Evolutionary conservation across 2,113 vertebrate genomes (phyloP).

Genomic region (Junco hyemalis): DNA sequence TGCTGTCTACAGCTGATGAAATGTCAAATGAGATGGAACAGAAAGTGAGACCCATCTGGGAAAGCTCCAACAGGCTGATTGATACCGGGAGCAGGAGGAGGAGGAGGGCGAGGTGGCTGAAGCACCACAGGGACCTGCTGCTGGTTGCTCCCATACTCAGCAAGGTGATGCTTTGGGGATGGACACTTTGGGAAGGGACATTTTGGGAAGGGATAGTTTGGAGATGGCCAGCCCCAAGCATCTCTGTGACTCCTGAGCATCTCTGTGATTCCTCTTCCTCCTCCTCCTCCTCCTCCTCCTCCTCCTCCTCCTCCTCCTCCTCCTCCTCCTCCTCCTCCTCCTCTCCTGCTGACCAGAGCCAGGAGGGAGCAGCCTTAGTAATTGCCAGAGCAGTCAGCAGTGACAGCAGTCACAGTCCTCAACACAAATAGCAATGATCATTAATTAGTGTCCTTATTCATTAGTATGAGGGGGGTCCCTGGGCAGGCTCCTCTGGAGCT

Average conservation of each 20-base stretch:
- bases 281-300: background rate
- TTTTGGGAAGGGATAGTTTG: background rate
- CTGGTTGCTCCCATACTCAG: background rate
- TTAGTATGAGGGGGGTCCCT: conserved; percentile 18
- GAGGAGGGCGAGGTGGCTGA: background rate
- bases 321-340: background rate
- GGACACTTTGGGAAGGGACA: background rate
- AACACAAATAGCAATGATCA: background rate
- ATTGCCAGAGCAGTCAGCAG: background rate
- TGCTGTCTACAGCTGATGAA: conserved; percentile 81
- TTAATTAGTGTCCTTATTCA: conserved; percentile 53
- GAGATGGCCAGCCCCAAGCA: fast-evolving
- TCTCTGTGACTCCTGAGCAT: background rate
- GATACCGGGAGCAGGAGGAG: background rate
- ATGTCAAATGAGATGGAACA: conserved; percentile 88
- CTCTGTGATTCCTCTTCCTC: background rate
- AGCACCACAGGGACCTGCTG: background rate
- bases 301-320: background rate
- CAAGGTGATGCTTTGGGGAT: background rate
- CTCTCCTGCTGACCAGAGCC: fast-evolving
- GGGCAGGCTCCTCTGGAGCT: conserved; percentile 1
- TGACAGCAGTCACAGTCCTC: background rate
- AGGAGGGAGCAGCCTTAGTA: background rate
- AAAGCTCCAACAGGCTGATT: conserved; percentile 12
- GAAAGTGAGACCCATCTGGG: conserved; percentile 59